Conservation (phyloP, 2,113 vertebrate species). For the Scortum barcoo region DNA sequence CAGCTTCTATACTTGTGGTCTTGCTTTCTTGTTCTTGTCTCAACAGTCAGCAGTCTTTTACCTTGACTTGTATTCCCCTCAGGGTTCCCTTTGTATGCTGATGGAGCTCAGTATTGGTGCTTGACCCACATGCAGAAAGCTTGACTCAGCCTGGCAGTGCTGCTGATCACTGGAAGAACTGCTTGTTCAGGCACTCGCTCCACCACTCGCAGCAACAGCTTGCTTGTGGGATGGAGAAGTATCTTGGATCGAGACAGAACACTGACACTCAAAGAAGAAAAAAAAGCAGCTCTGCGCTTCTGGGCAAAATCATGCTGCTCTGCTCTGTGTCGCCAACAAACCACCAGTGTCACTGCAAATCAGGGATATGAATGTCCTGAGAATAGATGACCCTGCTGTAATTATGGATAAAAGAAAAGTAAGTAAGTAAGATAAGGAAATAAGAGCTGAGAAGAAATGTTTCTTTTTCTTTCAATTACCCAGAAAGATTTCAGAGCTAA, state of each 20-base stretch:
- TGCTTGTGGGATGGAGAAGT: conserved; percentile 3
- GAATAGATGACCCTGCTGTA: conserved; percentile 26
- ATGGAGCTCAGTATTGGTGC: not conserved
- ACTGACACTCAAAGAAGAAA: not conserved
- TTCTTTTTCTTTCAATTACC: conserved; percentile 3
- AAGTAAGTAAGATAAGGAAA: conserved; percentile 30
- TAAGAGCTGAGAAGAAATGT: not conserved
- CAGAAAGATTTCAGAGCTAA: conserved; percentile 1
- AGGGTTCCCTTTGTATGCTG: not conserved
- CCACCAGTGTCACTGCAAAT: conserved; percentile 27
- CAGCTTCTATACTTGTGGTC: not conserved
- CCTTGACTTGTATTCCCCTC: not conserved
- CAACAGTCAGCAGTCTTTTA: not conserved
- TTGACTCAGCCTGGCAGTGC: conserved; percentile 8
- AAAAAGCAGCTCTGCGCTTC: not conserved
- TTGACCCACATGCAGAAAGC: conserved; percentile 18
- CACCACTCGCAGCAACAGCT: not conserved
- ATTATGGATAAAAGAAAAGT: conserved; percentile 25
- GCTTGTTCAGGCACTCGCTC: conserved; percentile 13
- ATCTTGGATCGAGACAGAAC: not conserved
- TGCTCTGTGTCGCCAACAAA: conserved; percentile 7
- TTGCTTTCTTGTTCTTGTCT: not conserved
- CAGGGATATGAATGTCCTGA: conserved; percentile 21
- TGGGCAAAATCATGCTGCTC: not conserved
- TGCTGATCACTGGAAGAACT: not conserved